Base-by-base conservation (phyloP, 1,140 invertebrate species). In the Catajapyx aquilonaris region DNA sequence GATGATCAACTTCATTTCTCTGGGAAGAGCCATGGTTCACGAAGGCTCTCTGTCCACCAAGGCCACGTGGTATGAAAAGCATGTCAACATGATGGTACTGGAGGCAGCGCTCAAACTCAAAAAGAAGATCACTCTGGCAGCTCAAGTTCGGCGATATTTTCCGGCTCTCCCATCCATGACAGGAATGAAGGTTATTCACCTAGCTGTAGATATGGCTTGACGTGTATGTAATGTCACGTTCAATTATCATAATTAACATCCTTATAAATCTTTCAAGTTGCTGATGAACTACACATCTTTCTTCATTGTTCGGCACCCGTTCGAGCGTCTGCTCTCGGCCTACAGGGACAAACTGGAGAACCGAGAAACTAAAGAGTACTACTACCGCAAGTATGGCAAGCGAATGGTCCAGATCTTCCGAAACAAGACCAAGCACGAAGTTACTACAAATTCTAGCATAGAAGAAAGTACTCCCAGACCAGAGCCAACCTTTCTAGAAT, bases 281-380 rank as follows among this genome's bases (percentile, higher is more conserved):
- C 23, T 28, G 7, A 7, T 13, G 13, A 28, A 28, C 23, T 9
- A 13, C 13, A 28, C 23, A 28, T 9, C 7, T 9, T 50, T 66
- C 9, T 40, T 65, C 16, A 57, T 68, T 42, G 63, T 73, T 2
- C 52, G 72, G 13, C 68, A 76, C 52, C 73, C 73, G 3, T 64
- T 75, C 41, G 68, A 74, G 46, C 53, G 72, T 34, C 44, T 76
- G 1, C 43, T 73, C 5, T 72, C 68, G 9, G 68, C 71, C 0
- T 76, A 68, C 42, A 52, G 68, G 44, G 71, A 73, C 44, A 76
- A 76, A 52, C 57, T 75, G 35, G 60, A 65, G 44, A 58, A 66
- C 32, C 7, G 13, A 28, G 13, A 7, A 13, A 48, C 51, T 19
- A 55, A 61, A 2, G 48, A 52, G 28, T 65, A 71, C 47, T 73